Percentiles rank a stretch among this genome's conserved stretches.
Evolutionary conservation across 2,113 vertebrate genomes (phyloP).

Genomic region (rat (Rattus norvegicus)): GRCr8 NC_086027.1:6874001-6874500

Average conservation of each 20-base stretch:
- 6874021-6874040: not conserved
- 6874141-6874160: not conserved
- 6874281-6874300: not conserved
- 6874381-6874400: not conserved
- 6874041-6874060: not conserved
- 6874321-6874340: not conserved
- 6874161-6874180: not conserved
- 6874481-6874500: not conserved
- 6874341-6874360: not conserved
- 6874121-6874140: not conserved
- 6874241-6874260: not conserved
- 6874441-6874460: not conserved
- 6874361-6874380: not conserved
- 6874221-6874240: not conserved
- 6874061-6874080: not conserved
- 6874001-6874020: constrained; percentile 19
- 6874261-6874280: not conserved
- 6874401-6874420: not conserved
- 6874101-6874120: not conserved
- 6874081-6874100: not conserved
- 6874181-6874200: not conserved
- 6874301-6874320: not conserved
- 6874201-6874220: not conserved
- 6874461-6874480: not conserved
- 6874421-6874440: not conserved